Evolutionary conservation across 2,888 invertebrate genomes (phyloP), one percentile per base, ranked within the genome.

Genomic region (Drosophila demipolita): DNA sequence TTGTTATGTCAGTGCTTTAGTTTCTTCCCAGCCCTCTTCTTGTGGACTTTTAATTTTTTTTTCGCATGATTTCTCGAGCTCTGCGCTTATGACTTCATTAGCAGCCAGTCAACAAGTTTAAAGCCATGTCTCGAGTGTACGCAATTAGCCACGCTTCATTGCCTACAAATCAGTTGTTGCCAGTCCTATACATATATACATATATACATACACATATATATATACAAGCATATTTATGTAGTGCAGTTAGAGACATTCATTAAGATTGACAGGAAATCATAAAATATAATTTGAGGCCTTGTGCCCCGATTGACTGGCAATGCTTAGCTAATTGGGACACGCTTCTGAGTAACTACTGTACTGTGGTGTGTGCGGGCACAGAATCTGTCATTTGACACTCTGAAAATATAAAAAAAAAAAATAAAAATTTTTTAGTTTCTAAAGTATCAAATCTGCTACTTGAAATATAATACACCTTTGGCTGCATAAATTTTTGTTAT

Each of bases 211-310:
- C 26, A 12, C 12, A 40, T 8, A 12, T 15, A 11, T 9, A 11
- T 23, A 20, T 15, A 23, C 1, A 15, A 2, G 8, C 0, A 26
- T 9, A 26, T 33, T 48, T 20, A 36, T 73, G 58, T 68, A 57
- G 66, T 62, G 62, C 76, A 85, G 77, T 72, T 80, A 71, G 73
- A 75, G 63, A 63, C 73, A 67, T 78, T 85, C 68, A 89, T 85
- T 68, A 69, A 80, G 90, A 88, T 75, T 85, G 85, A 85, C 85
- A 90, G 85, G 90, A 85, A 88, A 90, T 88, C 90, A 75, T 89
- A 86, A 89, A 88, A 67, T 80, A 75, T 88, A 78, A 88, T 78
- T 78, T 60, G 72, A 85, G 75, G 70, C 88, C 75, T 73, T 65
- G 50, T 52, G 26, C 69, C 57, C 64, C 50, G 76, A 69, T 83